Percentiles rank a stretch among this genome's conserved stretches.
Conservation (phyloP, 2,113 vertebrate genomes). For the Cyphomyrus discorhynchus region DNA sequence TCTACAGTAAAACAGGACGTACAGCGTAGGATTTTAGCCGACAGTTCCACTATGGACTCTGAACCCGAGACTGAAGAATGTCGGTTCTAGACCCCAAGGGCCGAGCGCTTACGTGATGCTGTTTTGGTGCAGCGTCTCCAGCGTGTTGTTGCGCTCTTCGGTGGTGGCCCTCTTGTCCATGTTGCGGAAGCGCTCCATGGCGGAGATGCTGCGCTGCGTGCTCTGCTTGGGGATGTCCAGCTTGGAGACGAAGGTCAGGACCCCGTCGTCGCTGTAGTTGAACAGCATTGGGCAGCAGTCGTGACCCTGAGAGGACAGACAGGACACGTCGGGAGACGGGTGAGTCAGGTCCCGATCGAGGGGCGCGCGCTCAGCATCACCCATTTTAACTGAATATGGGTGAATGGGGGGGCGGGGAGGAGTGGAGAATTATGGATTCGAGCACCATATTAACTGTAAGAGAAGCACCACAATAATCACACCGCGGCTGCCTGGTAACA, state of each 20-base stretch:
- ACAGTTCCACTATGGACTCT: background rate
- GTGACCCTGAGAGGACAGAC: conserved; percentile 70
- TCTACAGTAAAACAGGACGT: background rate
- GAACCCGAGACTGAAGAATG: background rate
- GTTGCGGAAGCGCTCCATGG: conserved; percentile 98
- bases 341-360: background rate
- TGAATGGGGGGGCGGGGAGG: background rate
- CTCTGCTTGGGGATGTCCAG: conserved; percentile 97
- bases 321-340: background rate
- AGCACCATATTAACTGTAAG: background rate
- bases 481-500: background rate
- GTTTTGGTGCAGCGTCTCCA: conserved; percentile 98
- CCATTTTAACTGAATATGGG: background rate
- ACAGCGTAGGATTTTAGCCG: background rate
- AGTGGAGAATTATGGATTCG: background rate
- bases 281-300: conserved; percentile 99
- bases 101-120: conserved; percentile 84
- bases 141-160: conserved; percentile 89
- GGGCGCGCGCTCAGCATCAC: background rate
- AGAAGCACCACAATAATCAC: background rate
- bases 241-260: conserved; percentile 86
- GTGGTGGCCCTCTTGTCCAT: conserved; percentile 98
- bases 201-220: conserved; percentile 94
- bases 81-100: background rate
- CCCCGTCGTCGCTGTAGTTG: conserved; percentile 83